Percentiles rank a stretch among this genome's conserved stretches.
Conservation (phyloP, 1,140 invertebrate genomes). For the Pygmarrhopalites habei region DNA sequence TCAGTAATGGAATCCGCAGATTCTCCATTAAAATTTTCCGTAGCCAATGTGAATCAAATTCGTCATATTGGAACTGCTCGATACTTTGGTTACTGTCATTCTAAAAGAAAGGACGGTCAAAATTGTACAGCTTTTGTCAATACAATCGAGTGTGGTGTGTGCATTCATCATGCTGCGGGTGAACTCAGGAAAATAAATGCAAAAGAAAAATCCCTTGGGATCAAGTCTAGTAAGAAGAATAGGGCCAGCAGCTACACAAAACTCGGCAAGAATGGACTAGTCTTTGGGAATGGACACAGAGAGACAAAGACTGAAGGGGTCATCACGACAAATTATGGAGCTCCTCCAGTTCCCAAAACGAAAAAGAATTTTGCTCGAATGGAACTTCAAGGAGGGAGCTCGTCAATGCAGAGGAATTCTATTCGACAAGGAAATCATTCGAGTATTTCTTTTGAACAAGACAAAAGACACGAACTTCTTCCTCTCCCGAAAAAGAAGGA, state of each 20-base stretch:
- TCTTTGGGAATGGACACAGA: not conserved
- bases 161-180: slow-evolving; percentile 35
- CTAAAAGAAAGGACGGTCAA: slow-evolving; percentile 33
- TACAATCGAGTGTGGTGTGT: slow-evolving; percentile 28
- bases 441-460: slow-evolving; percentile 24
- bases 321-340: slow-evolving; percentile 17
- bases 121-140: slow-evolving; percentile 32
- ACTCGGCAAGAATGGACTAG: too few species aligned
- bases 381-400: slow-evolving; percentile 26
- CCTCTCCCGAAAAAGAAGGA: slow-evolving; percentile 11
- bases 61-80: slow-evolving; percentile 23
- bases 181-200: slow-evolving; percentile 31
- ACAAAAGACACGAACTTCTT: slow-evolving; percentile 9
- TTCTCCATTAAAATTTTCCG: slow-evolving; percentile 28
- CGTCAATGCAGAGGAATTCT: slow-evolving; percentile 20
- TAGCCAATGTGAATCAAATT: slow-evolving; percentile 28
- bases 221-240: not conserved
- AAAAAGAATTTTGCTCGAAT: slow-evolving; percentile 20
- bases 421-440: slow-evolving; percentile 23
- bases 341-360: not conserved
- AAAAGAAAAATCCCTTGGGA: slow-evolving; percentile 12
- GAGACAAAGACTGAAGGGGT: slow-evolving; percentile 1
- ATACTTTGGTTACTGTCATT: slow-evolving; percentile 36
- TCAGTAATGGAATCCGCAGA: slow-evolving; percentile 18
- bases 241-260: not conserved